Conservation (phyloP, 2,888 invertebrate genomes). For the Seladonia tumulorum region DNA sequence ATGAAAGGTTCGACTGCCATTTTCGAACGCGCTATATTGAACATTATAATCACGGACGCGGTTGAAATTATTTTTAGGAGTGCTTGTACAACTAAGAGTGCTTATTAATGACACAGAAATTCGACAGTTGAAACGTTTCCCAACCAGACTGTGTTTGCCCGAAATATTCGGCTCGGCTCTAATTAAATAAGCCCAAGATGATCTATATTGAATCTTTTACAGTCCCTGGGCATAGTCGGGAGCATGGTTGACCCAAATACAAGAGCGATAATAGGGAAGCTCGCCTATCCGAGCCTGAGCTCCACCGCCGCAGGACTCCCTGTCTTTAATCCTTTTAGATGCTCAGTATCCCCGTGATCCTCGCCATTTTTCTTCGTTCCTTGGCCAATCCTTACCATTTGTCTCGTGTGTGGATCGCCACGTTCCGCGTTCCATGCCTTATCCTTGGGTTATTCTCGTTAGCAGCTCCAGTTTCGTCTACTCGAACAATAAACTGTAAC, state of each 20-base stretch:
- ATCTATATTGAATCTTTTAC: neutral
- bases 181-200: neutral
- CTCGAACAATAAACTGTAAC: neutral
- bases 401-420: constrained; percentile 4
- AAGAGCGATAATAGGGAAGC: constrained; percentile 47
- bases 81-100: neutral
- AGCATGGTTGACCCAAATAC: constrained; percentile 55
- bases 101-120: neutral
- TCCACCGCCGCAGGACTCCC: neutral
- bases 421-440: neutral
- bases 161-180: neutral
- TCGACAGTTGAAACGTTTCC: neutral
- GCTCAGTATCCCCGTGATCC: constrained; percentile 29
- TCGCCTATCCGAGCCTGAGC: constrained; percentile 21
- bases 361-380: constrained; percentile 48
- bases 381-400: constrained; percentile 27
- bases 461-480: constrained; percentile 10
- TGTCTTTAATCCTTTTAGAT: constrained; percentile 55
- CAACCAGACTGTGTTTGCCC: neutral
- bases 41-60: neutral
- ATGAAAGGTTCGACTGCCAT: neutral
- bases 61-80: neutral
- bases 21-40: too few relatives aligned
- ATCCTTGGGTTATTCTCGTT: constrained; percentile 9
- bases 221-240: constrained; percentile 8